Conservation (phyloP, 2,888 invertebrate genomes). For the Lasioglossum calceatum region DNA sequence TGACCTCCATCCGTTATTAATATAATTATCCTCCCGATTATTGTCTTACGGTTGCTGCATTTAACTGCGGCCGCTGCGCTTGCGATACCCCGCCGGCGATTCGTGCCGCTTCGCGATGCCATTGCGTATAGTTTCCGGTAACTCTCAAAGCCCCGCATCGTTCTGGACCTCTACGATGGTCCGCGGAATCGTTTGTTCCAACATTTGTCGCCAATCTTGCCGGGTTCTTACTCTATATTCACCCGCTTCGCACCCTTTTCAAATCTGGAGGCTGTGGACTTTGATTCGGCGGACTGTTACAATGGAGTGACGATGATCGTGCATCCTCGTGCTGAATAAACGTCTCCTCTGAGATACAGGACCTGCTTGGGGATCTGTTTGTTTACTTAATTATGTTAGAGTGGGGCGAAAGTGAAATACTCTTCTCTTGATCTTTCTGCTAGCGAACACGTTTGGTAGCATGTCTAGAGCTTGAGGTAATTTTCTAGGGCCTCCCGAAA, state of each 20-base stretch:
- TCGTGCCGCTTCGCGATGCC: background rate
- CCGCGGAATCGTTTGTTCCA: too few species aligned
- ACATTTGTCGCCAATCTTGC: background rate
- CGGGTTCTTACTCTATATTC: background rate
- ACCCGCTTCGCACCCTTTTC: background rate
- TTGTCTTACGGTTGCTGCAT: conserved; percentile 61
- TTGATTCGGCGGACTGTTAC: background rate
- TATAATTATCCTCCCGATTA: conserved; percentile 64
- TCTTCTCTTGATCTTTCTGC: background rate
- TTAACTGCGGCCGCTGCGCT: conserved; percentile 35
- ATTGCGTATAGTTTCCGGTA: conserved; percentile 15
- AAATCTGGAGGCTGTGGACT: background rate
- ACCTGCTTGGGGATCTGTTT: background rate
- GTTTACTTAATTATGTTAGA: background rate
- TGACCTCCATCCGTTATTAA: conserved; percentile 67
- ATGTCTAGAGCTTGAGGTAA: too few species aligned
- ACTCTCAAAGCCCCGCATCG: background rate
- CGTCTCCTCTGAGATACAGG: too few species aligned
- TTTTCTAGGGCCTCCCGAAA: too few species aligned
- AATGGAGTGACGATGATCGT: background rate
- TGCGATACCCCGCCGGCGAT: conserved; percentile 26
- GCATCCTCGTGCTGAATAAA: background rate
- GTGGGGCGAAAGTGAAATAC: background rate
- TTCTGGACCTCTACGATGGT: background rate
- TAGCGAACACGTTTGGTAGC: too few species aligned